Conservation (phyloP, 1,140 invertebrate species). For the Drosophila nigrodunni region DNA sequence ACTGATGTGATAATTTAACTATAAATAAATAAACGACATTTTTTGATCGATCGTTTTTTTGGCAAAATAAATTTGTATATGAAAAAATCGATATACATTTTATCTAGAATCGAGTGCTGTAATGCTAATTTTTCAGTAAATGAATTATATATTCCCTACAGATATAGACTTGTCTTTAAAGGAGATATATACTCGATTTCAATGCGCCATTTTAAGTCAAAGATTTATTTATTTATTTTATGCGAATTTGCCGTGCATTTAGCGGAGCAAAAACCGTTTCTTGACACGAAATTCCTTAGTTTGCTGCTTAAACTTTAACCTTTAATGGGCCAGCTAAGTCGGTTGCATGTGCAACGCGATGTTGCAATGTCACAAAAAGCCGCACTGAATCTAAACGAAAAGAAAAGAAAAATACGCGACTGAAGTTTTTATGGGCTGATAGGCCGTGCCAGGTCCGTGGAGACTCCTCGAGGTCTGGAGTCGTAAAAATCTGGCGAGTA, state of each 20-base stretch:
- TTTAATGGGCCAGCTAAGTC: slow-evolving; percentile 52
- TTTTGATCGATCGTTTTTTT: background rate
- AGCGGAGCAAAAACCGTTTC: slow-evolving; percentile 37
- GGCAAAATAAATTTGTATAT: background rate
- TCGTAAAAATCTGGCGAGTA: slow-evolving; percentile 64
- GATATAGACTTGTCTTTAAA: background rate
- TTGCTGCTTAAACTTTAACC: slow-evolving; percentile 53
- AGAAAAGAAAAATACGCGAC: slow-evolving; percentile 31
- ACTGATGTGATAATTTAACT: background rate
- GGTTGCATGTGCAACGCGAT: slow-evolving; percentile 59
- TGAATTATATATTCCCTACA: slow-evolving; percentile 62
- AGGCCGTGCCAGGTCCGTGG: slow-evolving; percentile 35
- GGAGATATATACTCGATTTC: slow-evolving; percentile 44
- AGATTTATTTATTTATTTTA: slow-evolving; percentile 16
- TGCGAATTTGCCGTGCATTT: slow-evolving; percentile 2
- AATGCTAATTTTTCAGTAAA: background rate
- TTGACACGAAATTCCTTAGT: slow-evolving; percentile 41
- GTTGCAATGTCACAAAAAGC: slow-evolving; percentile 26
- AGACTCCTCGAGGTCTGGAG: slow-evolving; percentile 28
- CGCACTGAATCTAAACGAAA: slow-evolving; percentile 2
- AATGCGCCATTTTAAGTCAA: slow-evolving; percentile 46
- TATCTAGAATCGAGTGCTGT: no score
- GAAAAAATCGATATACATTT: background rate
- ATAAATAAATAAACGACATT: background rate
- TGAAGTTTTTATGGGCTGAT: slow-evolving; percentile 64